Evolutionary conservation across 2,797 vertebrate genomes (phyloP).

Genomic region (Margarornis squamiger): DNA sequence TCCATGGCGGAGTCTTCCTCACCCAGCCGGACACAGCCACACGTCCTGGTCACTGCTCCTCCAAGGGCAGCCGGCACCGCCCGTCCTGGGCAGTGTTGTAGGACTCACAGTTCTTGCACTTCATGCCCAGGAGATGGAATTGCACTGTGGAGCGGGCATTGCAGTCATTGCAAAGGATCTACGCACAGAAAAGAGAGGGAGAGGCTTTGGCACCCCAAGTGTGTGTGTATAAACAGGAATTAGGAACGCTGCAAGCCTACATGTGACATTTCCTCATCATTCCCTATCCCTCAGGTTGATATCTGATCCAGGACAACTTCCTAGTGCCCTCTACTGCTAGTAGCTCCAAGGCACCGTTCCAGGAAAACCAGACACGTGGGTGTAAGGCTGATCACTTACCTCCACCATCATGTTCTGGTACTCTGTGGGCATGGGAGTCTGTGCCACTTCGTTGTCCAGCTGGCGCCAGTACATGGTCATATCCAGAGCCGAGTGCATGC

Average conservation of each 20-base stretch:
- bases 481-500: slow-evolving; percentile 89
- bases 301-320: background rate
- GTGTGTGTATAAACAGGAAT: background rate
- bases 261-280: too few species aligned
- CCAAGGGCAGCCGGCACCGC: slow-evolving; percentile 71
- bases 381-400: slow-evolving; percentile 66
- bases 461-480: slow-evolving; percentile 88
- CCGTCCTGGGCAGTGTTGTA: slow-evolving; percentile 93
- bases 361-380: rapidly evolving
- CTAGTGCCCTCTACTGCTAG: background rate
- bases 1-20: rapidly evolving
- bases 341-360: background rate
- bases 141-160: slow-evolving; percentile 84
- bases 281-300: background rate
- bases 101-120: slow-evolving; percentile 88
- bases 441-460: slow-evolving; percentile 87
- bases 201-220: background rate
- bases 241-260: background rate
- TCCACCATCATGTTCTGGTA: slow-evolving; percentile 89
- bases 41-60: background rate
- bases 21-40: rapidly evolving
- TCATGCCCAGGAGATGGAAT: slow-evolving; percentile 94
- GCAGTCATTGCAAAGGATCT: slow-evolving; percentile 97
- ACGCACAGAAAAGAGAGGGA: background rate
- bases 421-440: slow-evolving; percentile 90